These are phyloP conservation scores for Sebastes oblongus DNA, from an alignment of 2,797 vertebrate species.

Conservation along the genomic window DNA sequence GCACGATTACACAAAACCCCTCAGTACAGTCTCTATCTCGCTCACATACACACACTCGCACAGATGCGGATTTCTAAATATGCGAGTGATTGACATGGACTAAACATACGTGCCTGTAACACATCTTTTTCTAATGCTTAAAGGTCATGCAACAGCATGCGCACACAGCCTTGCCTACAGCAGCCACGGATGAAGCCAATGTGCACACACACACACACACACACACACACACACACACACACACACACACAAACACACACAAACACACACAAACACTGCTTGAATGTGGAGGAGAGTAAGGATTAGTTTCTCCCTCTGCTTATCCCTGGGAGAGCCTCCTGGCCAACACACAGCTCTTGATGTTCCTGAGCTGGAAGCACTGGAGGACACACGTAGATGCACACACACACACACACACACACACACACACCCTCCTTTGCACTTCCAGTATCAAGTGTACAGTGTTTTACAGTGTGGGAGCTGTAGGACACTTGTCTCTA, in stretches of 20 bases:
- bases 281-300: constrained; percentile 59
- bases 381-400: constrained; percentile 35
- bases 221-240: constrained; percentile 16
- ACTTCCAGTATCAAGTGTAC: constrained; percentile 31
- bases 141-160: constrained; percentile 49
- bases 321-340: constrained; percentile 72
- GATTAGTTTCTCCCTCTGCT: constrained; percentile 71
- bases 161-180: constrained; percentile 42
- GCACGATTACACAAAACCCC: constrained; percentile 81
- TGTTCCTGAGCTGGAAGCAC: constrained; percentile 68
- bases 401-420: background rate
- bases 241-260: background rate
- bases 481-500: constrained; percentile 43
- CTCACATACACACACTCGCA: constrained; percentile 8
- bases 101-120: constrained; percentile 45
- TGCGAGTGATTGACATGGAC: constrained; percentile 61
- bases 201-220: background rate
- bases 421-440: background rate
- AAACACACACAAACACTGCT: constrained; percentile 26
- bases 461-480: constrained; percentile 39
- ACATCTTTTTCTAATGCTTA: constrained; percentile 48
- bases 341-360: constrained; percentile 73
- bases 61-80: constrained; percentile 40
- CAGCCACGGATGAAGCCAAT: constrained; percentile 9
- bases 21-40: constrained; percentile 53